Evolutionary conservation across 2,797 vertebrate species (phyloP).

Genomic region (Neosilurus hyrtlii): DNA sequence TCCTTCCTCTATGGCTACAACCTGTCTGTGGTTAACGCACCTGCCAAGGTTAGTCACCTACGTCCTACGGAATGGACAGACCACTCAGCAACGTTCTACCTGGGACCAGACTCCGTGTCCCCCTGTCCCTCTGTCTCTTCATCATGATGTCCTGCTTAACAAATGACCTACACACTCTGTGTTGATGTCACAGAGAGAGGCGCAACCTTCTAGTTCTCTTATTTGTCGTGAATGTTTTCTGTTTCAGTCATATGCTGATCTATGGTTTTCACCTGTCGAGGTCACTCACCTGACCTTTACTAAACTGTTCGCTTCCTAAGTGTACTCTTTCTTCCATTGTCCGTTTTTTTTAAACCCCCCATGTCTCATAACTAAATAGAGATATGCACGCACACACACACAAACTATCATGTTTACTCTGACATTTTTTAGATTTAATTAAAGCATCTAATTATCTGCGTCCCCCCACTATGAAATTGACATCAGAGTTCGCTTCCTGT

Average conservation of each 20-base stretch:
- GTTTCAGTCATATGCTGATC: not conserved
- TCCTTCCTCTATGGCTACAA: constrained; percentile 96
- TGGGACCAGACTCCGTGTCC: too few relatives aligned
- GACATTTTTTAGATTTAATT: constrained; percentile 16
- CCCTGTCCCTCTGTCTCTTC: too few relatives aligned
- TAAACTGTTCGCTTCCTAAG: too few relatives aligned
- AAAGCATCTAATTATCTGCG: constrained; percentile 1
- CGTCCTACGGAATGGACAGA: too few relatives aligned
- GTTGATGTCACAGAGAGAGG: too few relatives aligned
- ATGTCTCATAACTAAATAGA: not conserved
- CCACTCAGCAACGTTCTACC: too few relatives aligned
- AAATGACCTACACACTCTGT: too few relatives aligned
- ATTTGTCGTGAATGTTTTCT: too few relatives aligned
- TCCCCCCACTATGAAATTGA: constrained; percentile 10
- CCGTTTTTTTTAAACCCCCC: too few relatives aligned
- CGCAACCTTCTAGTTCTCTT: too few relatives aligned
- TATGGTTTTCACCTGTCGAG: not conserved
- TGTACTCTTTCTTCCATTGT: too few relatives aligned
- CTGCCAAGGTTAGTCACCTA: constrained; percentile 76
- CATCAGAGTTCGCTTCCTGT: not conserved
- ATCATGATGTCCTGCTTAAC: too few relatives aligned
- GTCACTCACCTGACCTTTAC: not conserved
- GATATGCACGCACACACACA: not conserved
- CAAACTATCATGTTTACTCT: not conserved
- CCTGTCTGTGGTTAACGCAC: constrained; percentile 92